Conservation (phyloP, 2,113 vertebrate species). For the Choloepus hoffmanni region DNA sequence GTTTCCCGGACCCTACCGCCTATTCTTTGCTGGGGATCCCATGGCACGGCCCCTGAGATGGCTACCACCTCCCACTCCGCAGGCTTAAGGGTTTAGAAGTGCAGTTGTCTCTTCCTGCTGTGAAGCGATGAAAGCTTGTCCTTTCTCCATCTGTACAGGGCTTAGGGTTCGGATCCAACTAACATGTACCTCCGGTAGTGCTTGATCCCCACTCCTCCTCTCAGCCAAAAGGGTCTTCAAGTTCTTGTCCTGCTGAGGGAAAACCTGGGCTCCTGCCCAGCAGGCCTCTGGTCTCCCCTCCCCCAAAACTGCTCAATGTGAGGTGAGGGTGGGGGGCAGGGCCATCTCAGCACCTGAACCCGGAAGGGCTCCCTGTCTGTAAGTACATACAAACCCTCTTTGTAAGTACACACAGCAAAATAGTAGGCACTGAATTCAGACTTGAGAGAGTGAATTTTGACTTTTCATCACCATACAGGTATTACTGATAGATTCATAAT, state of each 20-base stretch:
- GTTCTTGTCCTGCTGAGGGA: background rate
- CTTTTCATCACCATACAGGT: background rate
- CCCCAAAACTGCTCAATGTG: background rate
- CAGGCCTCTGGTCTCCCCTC: background rate
- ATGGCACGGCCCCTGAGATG: accelerated
- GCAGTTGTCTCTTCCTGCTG: background rate
- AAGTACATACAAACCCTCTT: background rate
- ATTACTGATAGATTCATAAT: background rate
- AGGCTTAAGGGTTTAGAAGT: background rate
- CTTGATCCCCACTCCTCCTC: background rate
- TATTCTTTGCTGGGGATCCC: background rate
- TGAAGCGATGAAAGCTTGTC: background rate
- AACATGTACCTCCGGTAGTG: background rate
- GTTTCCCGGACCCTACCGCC: no score
- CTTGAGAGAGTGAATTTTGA: background rate
- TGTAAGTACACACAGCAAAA: background rate
- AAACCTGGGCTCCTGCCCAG: background rate
- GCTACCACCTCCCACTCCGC: background rate
- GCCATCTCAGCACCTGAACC: background rate
- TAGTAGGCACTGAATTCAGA: background rate
- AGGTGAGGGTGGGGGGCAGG: no score
- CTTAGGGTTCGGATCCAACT: background rate
- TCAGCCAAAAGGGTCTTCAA: background rate
- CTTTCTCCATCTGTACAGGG: background rate
- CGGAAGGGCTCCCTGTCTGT: background rate